Evolutionary conservation across 2,888 invertebrate genomes (phyloP), one percentile per base, ranked within the genome.

Genomic region (Darwinula stevensoni): DNA sequence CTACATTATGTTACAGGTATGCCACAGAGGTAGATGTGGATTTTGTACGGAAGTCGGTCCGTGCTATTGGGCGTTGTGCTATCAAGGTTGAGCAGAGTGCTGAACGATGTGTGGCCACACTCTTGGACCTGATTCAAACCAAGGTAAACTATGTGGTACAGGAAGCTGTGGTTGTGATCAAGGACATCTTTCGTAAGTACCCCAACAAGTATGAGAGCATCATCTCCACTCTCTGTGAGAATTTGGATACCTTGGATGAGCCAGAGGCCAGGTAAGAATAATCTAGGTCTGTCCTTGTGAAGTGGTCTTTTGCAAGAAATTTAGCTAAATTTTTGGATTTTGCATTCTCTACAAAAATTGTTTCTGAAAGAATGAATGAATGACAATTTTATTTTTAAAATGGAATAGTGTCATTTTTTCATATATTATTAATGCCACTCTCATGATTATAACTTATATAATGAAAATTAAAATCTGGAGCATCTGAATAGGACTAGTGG

Each of bases 61-160:
- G 97, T 33, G 97, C 97, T 3, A 97, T 97, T 44, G 97, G 97
- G 15, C 63, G 97, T 11, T 97, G 97, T 51, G 97, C 97, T 33
- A 99, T 99, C 47, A 91, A 91, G 61, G 76, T 72, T 31, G 97
- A 97, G 49, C 84, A 82, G 5, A 91, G 91, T 2, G 94, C 97
- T 0, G 97, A 99, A 51, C 65, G 88, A 29, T 99, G 97, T 52
- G 97, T 97, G 1, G 82, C 88, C 3, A 99, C 97, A 0, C 60
- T 97, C 5, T 56, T 99, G 14, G 97, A 97, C 51, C 62, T 97
- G 34, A 97, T 99, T 47, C 94, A 97, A 54, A 99, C 97, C 0
- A 99, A 99, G 58, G 94, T 82, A 14, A 99, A 99, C 60, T 97
- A 99, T 50, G 97, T 97, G 12, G 97, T 97, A 1, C 97, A 99